Base-by-base conservation (phyloP, 2,797 vertebrate species). In the Triplophysa bombifrons region DNA sequence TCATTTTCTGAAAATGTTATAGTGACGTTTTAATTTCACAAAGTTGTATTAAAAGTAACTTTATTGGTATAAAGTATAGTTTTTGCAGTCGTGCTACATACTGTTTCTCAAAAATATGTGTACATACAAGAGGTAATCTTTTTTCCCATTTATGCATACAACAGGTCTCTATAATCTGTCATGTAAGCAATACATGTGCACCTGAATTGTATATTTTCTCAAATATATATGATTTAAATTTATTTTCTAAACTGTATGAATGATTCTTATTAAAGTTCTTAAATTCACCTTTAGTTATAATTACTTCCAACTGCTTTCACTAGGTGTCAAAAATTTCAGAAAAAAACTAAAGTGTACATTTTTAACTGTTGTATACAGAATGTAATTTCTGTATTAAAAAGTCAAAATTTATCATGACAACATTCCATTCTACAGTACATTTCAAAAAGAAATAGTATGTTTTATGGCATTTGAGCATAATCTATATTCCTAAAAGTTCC, bases 401-500 rank as follows among this genome's bases (percentile, higher is more conserved):
- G 25, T 27, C 25, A 41, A 41, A 38, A 41, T 0, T 34, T 41
- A 2, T 5, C 30, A 34, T 34, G 3, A 34, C 30, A 4, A 34
- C 30, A 34, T 34, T 34, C 30, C 4, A 34, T 34, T 34, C 3
- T 4, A 34, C 30, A 34, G 30, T 34, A 34, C 17, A 13, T 48
- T 13, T 14, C 14, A 13, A 48, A 13, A 48, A 16, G 1, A 13
- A 48, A 13, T 48, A 8, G 16, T 53, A 17, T 17, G 16, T 17
- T 16, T 25, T 68, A 68, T 68, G 44, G 7, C 20, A 44, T 20
- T 2, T 66, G 3, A 6, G 50, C 50, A 53, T 53, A 7, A 68
- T 19, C 44, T 50, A 68, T 19, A 27, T 48, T 27, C 66, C 66
- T 67, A 75, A 55, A 72, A 75, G 64, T 80, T 65, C 65, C 20